Conservation (phyloP, 2,113 vertebrate genomes). For the Triplophysa tibetana region DNA sequence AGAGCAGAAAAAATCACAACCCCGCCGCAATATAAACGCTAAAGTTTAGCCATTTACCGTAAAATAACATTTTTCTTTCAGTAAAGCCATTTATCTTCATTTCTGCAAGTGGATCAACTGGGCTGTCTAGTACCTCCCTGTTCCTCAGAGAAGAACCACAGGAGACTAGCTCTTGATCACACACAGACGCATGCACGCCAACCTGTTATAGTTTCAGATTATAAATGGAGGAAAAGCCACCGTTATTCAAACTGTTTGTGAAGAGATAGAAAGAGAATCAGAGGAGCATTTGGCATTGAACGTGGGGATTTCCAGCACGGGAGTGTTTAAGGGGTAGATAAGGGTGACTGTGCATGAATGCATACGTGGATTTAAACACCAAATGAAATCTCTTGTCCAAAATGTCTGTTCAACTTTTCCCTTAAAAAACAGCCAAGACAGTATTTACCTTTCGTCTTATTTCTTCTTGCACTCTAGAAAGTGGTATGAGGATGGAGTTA, state of each 20-base stretch:
- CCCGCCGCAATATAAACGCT: constrained; percentile 45
- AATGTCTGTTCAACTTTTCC: no score
- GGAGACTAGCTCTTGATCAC: neutral
- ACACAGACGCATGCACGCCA: neutral
- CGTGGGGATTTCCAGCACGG: no score
- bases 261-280: no score
- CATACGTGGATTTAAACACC: no score
- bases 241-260: no score
- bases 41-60: constrained; percentile 56
- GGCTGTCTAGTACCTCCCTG: constrained; percentile 22
- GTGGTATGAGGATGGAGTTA: constrained; percentile 88
- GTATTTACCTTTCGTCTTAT: neutral
- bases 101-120: constrained; percentile 13
- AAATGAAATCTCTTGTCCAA: no score
- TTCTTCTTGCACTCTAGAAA: constrained; percentile 55
- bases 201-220: neutral
- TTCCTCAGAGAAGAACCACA: constrained; percentile 21
- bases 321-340: no score
- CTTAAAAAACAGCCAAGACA: no score
- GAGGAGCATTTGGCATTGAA: no score
- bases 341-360: no score
- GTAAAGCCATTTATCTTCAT: constrained; percentile 31
- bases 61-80: constrained; percentile 40
- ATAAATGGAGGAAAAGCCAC: no score
- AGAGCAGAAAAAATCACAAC: constrained; percentile 20